A percentile compares a stretch with the other conserved stretches of the same genome.
Evolutionary conservation across 2,888 invertebrate species (phyloP).

Genomic region (Cyclophora albipunctata): DNA sequence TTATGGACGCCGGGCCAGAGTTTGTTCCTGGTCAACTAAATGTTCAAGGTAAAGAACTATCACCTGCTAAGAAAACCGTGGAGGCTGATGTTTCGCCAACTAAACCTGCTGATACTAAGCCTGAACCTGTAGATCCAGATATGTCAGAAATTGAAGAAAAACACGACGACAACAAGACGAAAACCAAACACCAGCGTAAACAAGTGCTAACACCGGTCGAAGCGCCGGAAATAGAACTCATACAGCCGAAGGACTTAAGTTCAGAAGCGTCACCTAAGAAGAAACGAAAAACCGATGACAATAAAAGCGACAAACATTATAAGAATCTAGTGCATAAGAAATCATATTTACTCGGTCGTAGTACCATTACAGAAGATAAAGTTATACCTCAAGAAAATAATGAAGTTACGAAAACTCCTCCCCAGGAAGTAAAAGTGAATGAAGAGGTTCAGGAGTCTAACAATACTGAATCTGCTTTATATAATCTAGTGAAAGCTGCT

Average conservation of each 20-base stretch:
- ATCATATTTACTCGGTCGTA: conserved; percentile 54
- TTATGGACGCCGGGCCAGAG: conserved; percentile 46
- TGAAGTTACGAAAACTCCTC: conserved; percentile 17
- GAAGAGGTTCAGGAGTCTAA: conserved; percentile 32
- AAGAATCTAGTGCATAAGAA: conserved; percentile 58
- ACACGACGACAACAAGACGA: conserved; percentile 45
- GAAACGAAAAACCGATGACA: conserved; percentile 54
- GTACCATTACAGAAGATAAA: conserved; percentile 30
- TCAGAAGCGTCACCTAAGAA: conserved; percentile 55
- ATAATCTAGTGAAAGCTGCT: conserved; percentile 65
- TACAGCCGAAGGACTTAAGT: conserved; percentile 55
- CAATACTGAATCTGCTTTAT: conserved; percentile 55
- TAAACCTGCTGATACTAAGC: conserved; percentile 23
- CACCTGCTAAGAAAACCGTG: conserved; percentile 39
- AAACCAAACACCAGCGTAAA: conserved; percentile 66
- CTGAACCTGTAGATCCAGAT: conserved; percentile 52
- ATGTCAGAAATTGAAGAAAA: conserved; percentile 40
- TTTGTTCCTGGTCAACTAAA: conserved; percentile 44
- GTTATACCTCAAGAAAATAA: no score
- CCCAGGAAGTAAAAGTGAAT: conserved; percentile 31
- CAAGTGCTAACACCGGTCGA: conserved; percentile 68
- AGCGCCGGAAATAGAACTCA: conserved; percentile 60
- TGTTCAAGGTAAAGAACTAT: conserved; percentile 54
- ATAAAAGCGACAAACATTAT: conserved; percentile 37
- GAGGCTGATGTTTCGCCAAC: conserved; percentile 29